phyloP scores from a whole-genome alignment of 2,113 vertebrate species.

The Burhinus bistriatus region DNA sequence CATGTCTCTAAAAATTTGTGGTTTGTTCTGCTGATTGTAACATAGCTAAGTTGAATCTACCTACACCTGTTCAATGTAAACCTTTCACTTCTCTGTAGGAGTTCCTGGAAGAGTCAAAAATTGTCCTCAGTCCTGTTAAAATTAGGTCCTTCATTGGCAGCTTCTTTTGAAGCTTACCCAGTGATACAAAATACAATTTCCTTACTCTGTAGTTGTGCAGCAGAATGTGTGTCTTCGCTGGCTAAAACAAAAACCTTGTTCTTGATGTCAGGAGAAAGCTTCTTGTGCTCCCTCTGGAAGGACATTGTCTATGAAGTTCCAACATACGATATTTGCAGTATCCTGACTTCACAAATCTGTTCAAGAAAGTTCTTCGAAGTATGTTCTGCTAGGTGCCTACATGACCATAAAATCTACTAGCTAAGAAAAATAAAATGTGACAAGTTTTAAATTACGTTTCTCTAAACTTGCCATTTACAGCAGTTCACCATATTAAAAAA shows the following conservation, averaged over 20 bases:
- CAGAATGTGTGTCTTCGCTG: not conserved
- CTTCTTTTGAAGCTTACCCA: not conserved
- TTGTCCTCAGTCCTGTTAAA: not conserved
- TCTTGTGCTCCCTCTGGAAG: not conserved
- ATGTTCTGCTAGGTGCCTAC: not conserved
- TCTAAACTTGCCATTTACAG: not conserved
- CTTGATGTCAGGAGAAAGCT: not conserved
- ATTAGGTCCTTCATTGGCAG: not conserved
- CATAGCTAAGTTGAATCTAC: not conserved
- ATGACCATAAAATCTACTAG: not conserved
- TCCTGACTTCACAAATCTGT: not conserved
- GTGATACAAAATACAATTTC: not conserved
- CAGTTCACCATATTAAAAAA: not conserved
- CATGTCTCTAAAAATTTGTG: not conserved
- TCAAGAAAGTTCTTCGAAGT: not conserved
- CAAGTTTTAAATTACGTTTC: not conserved
- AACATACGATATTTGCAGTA: not conserved
- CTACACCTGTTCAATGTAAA: not conserved
- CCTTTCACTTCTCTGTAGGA: not conserved
- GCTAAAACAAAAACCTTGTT: not conserved
- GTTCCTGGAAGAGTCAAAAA: not conserved
- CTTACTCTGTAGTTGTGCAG: not conserved
- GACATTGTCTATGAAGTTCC: not conserved
- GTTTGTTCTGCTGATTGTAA: not conserved
- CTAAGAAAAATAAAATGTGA: not conserved